These are phyloP conservation scores for Ecliptopera silaceata DNA, from an alignment of 2,888 invertebrate species.

Conservation along the genomic window DNA sequence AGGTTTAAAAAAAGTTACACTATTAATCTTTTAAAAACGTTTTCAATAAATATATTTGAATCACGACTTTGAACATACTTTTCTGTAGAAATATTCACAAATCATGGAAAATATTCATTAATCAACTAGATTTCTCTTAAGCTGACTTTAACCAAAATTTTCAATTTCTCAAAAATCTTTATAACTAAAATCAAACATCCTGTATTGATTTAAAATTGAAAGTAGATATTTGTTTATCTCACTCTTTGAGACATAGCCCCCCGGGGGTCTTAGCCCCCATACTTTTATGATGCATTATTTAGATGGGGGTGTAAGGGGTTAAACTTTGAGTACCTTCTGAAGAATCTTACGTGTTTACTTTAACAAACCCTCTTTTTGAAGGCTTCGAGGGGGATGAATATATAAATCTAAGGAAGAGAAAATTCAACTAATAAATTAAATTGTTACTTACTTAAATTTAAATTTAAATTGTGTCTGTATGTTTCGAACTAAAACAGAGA, in stretches of 20 bases:
- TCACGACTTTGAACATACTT: too few species aligned
- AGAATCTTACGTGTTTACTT: constrained; percentile 25
- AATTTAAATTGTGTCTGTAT: too few species aligned
- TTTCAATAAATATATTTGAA: too few species aligned
- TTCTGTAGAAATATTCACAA: too few species aligned
- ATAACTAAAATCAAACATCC: constrained; percentile 43
- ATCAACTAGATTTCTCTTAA: too few species aligned
- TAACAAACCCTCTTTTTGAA: constrained; percentile 14
- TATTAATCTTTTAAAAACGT: too few species aligned
- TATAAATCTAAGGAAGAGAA: neutral
- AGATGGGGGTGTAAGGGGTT: constrained; percentile 37
- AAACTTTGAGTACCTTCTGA: constrained; percentile 16
- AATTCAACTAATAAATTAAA: neutral
- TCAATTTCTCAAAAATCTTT: neutral
- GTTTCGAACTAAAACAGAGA: too few species aligned
- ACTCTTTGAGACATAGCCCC: constrained; percentile 52
- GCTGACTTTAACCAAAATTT: too few species aligned
- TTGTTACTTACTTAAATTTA: neutral
- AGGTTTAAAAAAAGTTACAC: too few species aligned
- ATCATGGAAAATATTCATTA: too few species aligned
- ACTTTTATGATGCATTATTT: constrained; percentile 70
- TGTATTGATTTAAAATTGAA: constrained; percentile 49
- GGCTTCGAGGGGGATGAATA: constrained; percentile 16
- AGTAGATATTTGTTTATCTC: constrained; percentile 65
- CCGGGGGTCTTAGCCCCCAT: constrained; percentile 37